Percentiles rank a stretch among this genome's conserved stretches.
Conservation (phyloP, 1,140 invertebrate genomes). For the Drosophila lacertosa region DNA sequence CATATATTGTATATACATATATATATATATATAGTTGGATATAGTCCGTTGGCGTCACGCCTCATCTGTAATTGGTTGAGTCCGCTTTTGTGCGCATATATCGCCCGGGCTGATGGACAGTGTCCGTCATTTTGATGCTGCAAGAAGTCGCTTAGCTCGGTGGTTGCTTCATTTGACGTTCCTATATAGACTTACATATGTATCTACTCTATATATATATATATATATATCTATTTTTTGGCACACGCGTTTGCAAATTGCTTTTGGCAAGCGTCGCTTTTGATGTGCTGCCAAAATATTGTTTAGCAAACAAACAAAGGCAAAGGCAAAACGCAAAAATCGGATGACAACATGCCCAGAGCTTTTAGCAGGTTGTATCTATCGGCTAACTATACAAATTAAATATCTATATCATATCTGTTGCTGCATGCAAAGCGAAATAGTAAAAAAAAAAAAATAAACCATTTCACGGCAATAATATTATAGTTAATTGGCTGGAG, state of each 20-base stretch:
- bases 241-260: constrained; percentile 69
- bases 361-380: constrained; percentile 37
- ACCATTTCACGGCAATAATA: constrained; percentile 9
- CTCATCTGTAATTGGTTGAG: constrained; percentile 58
- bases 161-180: constrained; percentile 59
- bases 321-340: constrained; percentile 31
- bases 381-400: neutral
- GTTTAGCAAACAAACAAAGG: constrained; percentile 73
- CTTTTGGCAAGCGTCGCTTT: constrained; percentile 76
- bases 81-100: constrained; percentile 2
- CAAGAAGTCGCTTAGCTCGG: constrained; percentile 11
- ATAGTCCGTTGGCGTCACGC: constrained; percentile 49
- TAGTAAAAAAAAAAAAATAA: constrained; percentile 5
- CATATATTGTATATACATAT: too few relatives aligned
- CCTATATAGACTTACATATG: constrained; percentile 11
- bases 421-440: constrained; percentile 18
- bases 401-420: constrained; percentile 23
- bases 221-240: constrained; percentile 41
- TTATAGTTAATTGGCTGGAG: constrained; percentile 50
- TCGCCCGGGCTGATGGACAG: constrained; percentile 53
- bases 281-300: constrained; percentile 78
- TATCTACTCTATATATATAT: constrained; percentile 3
- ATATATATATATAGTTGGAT: too few relatives aligned
- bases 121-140: constrained; percentile 41
- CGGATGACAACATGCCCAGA: constrained; percentile 54